Conservation (phyloP, 2,113 vertebrate species). For the Trogon melanurus region DNA sequence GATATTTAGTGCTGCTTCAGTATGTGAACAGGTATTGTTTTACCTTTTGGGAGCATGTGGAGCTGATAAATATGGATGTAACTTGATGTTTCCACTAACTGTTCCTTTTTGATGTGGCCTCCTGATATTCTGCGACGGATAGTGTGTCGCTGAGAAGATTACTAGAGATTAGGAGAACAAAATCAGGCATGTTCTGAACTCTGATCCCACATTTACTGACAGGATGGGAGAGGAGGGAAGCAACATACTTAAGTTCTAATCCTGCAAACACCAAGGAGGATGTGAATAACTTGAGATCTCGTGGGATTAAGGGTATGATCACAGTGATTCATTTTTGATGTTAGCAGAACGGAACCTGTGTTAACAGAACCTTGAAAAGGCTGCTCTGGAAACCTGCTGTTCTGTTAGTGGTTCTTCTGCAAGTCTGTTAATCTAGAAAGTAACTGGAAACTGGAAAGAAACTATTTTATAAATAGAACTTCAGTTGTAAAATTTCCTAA, state of each 20-base stretch:
- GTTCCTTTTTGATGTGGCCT: not conserved
- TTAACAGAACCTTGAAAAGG: not conserved
- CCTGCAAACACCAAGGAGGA: not conserved
- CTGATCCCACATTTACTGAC: conserved; percentile 42
- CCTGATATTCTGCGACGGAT: conserved; percentile 35
- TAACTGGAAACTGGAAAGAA: not conserved
- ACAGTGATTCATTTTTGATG: not conserved
- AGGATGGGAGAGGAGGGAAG: not conserved
- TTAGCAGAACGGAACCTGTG: not conserved
- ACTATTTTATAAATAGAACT: not conserved
- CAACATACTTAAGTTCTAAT: conserved; percentile 51
- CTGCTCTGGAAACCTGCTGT: not conserved
- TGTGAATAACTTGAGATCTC: not conserved
- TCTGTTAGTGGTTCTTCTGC: not conserved
- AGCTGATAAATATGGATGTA: not conserved
- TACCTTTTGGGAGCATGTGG: not conserved
- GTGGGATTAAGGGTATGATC: not conserved
- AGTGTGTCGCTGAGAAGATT: conserved; percentile 51
- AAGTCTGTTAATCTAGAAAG: not conserved
- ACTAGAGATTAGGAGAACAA: conserved; percentile 48
- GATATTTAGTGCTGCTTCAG: not conserved
- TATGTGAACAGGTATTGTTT: not conserved
- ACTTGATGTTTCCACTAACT: not conserved
- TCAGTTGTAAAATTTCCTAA: not conserved
- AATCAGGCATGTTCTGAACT: conserved; percentile 52